These are phyloP conservation scores for Conus canariensis DNA, from an alignment of 2,888 invertebrate species.

Conservation along the genomic window DNA sequence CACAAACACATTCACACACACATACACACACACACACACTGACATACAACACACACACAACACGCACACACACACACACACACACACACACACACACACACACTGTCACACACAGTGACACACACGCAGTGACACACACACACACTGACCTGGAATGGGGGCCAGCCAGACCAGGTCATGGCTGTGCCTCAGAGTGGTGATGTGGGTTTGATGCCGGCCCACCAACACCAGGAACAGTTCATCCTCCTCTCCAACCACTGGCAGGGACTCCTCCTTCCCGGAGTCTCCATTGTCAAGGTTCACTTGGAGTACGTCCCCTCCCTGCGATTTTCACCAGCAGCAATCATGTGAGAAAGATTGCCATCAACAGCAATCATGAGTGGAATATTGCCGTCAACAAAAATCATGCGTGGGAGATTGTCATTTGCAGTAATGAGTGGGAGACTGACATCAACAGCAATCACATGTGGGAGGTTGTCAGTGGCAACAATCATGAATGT, in stretches of 20 bases:
- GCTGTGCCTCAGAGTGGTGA: conserved; percentile 27
- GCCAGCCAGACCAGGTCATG: conserved; percentile 17
- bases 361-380: background rate
- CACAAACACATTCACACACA: background rate
- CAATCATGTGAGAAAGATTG: too few species aligned
- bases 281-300: background rate
- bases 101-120: background rate
- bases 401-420: too few species aligned
- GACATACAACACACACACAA: background rate
- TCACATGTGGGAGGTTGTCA: too few species aligned
- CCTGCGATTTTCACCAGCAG: background rate
- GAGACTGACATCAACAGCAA: too few species aligned
- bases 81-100: background rate
- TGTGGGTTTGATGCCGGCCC: conserved; percentile 20
- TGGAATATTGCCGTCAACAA: too few species aligned
- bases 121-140: background rate
- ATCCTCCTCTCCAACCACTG: conserved; percentile 12
- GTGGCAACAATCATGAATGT: too few species aligned
- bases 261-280: background rate
- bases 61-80: background rate
- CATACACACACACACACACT: background rate
- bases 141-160: conserved; percentile 38
- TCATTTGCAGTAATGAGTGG: too few species aligned
- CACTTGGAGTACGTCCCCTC: conserved; percentile 6
- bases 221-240: conserved; percentile 34